Percentiles rank a stretch among this genome's conserved stretches.
Evolutionary conservation across 2,113 vertebrate species (phyloP).

Genomic region (Urocitellus parryii): DNA sequence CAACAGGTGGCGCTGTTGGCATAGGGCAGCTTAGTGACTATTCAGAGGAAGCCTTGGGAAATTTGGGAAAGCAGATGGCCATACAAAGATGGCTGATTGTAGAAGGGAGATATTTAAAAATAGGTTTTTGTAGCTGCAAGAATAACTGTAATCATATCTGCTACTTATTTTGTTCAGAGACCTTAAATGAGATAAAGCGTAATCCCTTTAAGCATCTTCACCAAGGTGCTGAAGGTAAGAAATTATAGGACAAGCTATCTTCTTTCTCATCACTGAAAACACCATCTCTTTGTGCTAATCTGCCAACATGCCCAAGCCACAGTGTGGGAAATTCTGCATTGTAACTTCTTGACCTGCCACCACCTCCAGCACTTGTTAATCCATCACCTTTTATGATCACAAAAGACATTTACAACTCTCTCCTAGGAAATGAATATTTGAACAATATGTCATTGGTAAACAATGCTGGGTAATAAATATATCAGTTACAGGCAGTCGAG

Average conservation of each 20-base stretch:
- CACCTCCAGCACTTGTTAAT: slow-evolving; percentile 55
- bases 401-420: slow-evolving; percentile 70
- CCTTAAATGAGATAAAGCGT: slow-evolving; percentile 35
- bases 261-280: slow-evolving; percentile 27
- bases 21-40: neutral
- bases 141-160: neutral
- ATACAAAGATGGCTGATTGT: neutral
- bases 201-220: slow-evolving; percentile 11
- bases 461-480: slow-evolving; percentile 70
- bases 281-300: slow-evolving; percentile 1
- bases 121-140: slow-evolving; percentile 4
- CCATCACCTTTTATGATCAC: slow-evolving; percentile 73
- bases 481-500: slow-evolving; percentile 57
- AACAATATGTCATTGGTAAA: slow-evolving; percentile 69
- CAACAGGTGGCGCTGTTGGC: neutral
- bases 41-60: neutral
- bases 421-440: slow-evolving; percentile 72
- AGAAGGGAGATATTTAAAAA: neutral
- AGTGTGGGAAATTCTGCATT: slow-evolving; percentile 16
- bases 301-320: neutral
- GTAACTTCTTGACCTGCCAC: slow-evolving; percentile 62
- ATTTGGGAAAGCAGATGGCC: neutral
- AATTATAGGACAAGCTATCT: neutral
- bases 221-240: slow-evolving; percentile 13
- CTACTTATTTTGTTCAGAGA: slow-evolving; percentile 40